Base-by-base conservation (phyloP, 2,888 invertebrate genomes). In the Amblyteles armatorius region DNA sequence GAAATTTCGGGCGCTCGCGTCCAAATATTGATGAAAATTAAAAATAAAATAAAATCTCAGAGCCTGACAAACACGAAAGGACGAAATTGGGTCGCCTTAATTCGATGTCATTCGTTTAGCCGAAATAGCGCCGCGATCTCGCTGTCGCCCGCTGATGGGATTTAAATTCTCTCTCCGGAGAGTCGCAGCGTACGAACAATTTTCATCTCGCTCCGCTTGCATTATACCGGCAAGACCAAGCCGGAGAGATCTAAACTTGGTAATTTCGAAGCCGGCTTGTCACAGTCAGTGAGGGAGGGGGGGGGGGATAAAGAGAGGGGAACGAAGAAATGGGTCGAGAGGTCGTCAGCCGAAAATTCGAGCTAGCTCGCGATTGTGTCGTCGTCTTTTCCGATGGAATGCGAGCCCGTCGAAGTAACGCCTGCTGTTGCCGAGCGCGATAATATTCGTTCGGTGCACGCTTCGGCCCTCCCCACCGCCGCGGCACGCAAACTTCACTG, bases 311-410 rank as follows among this genome's bases (percentile, higher is more conserved):
- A 29, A n/a, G 40, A 57, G 44, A 44, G 40, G 36, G 52, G 40
- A 74, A 55, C 22, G 13, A 26, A 29, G 68, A 63, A 69, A 69
- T 76, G 65, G 83, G 79, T 84, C 83, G 83, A 72, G 76, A 73
- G 83, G 68, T 79, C 71, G 76, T 77, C 67, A 65, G 71, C 60
- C 79, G 22, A 65, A 79, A 77, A 72, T 79, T 79, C 63, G 26
- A 55, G 36, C 22, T 63, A 29, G 57, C 26, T 60, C 60, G 44
- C 26, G 26, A 26, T 68, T 48, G 40, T 44, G 40, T 48, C 48
- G n/a, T 40, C 36, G 40, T 22, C 19, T 26, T 44, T 68, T 68
- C 44, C 19, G 11, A 48, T 68, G 63, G 63, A 63, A 44, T 68
- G 40, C 68, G 26, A 44, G 26, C 48, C 16, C 44, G 67, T 68